Conservation (phyloP, 2,113 vertebrate species). For the Nothoprocta pentlandii region DNA sequence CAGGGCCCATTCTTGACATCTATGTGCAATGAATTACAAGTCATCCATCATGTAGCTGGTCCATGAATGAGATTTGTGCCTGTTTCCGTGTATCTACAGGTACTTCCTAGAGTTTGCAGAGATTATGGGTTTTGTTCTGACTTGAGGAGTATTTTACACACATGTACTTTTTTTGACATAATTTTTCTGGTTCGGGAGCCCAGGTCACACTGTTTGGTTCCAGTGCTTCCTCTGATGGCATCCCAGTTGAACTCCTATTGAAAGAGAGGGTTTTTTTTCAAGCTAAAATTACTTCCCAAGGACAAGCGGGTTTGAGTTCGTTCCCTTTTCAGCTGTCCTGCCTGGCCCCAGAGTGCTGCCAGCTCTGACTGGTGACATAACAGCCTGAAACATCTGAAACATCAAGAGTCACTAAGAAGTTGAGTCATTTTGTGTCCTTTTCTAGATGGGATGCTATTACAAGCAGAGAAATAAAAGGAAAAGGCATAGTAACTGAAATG, state of each 20-base stretch:
- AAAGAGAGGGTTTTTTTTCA: background rate
- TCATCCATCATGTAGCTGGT: background rate
- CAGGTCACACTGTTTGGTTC: background rate
- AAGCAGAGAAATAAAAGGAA: background rate
- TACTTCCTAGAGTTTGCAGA: background rate
- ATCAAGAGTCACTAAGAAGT: background rate
- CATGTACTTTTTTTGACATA: background rate
- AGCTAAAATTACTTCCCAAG: background rate
- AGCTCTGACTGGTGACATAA: background rate
- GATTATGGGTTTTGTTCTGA: background rate
- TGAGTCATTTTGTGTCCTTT: background rate
- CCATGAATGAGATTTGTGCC: background rate
- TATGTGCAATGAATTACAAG: too few relatives aligned
- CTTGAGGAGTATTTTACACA: rapidly evolving
- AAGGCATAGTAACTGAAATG: background rate
- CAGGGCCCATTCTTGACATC: background rate
- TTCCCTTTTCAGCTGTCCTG: background rate
- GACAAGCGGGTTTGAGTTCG: background rate
- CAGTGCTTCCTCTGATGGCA: background rate
- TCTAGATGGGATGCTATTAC: rapidly evolving
- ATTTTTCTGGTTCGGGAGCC: background rate
- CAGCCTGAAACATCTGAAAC: background rate
- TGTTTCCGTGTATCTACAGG: rapidly evolving
- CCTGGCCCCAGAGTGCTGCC: background rate
- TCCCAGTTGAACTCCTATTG: background rate